These are phyloP conservation scores for Drosophila imparisetae DNA, from an alignment of 2,888 invertebrate genomes.

Conservation along the genomic window DNA sequence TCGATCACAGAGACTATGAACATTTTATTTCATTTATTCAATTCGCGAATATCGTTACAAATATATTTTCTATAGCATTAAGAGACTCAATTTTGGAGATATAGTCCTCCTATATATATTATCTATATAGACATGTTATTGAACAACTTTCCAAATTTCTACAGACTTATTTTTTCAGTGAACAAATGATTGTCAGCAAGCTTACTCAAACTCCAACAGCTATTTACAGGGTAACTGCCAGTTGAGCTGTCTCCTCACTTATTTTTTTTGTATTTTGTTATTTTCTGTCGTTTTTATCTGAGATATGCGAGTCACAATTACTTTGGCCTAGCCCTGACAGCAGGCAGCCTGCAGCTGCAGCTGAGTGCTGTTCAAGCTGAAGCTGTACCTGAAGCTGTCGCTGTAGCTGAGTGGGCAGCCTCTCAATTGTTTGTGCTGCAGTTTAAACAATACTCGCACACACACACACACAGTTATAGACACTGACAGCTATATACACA, in stretches of 20 bases:
- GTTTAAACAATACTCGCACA: conserved; percentile 32
- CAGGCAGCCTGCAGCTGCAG: conserved; percentile 58
- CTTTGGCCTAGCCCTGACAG: conserved; percentile 75
- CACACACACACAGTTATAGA: conserved; percentile 18
- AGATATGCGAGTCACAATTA: conserved; percentile 55
- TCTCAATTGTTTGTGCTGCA: conserved; percentile 56
- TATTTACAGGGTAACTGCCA: neutral
- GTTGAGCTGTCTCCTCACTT: neutral
- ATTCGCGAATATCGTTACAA: neutral
- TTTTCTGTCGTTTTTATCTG: conserved; percentile 30
- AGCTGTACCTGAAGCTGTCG: conserved; percentile 16
- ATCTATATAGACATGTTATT: neutral
- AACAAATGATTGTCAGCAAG: neutral
- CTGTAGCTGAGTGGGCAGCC: conserved; percentile 50
- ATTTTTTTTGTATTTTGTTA: neutral
- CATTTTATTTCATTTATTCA: neutral
- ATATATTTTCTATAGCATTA: neutral
- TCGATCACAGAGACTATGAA: neutral
- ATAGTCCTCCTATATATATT: neutral
- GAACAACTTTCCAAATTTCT: neutral
- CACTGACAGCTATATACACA: conserved; percentile 8
- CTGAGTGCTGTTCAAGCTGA: conserved; percentile 28
- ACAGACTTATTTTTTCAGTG: neutral
- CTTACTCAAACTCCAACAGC: neutral
- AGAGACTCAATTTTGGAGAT: neutral